Evolutionary conservation across 2,797 vertebrate genomes (phyloP), one percentile per base, ranked within the genome.

Genomic region (Darevskia mixta): DNA sequence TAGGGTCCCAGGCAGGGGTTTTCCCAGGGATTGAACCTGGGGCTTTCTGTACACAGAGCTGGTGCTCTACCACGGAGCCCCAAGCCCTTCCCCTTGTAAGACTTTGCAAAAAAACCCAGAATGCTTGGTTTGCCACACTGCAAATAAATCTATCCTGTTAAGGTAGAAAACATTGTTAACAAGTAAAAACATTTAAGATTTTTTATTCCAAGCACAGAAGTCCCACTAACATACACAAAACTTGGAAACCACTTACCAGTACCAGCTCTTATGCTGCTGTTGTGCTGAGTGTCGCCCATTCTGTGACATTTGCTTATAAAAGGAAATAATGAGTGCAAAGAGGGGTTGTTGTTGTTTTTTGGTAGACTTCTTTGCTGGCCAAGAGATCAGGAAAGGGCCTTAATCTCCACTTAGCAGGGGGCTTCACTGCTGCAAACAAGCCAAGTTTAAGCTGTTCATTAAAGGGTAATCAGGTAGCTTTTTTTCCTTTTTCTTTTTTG

Each of bases 221-320:
- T 64, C 18, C 61, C 61, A 18, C 18, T 32, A 25, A 69, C 27
- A 27, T 25, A 27, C 29, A 69, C 27, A 69, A 17, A 17, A n/a
- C 71, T 38, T n/a, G 32, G 71, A 45, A 81, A 64, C 86, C 92
- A 93, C 88, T 96, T 92, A 93, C 85, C 92, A 2, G 75, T 45
- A 0, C 15, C 27, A 87, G 82, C 32, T 87, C 79, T 84, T 27
- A 77, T 61, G 29, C 67, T 73, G 49, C 32, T 67, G 41, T n/a
- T 81, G 80, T 73, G 83, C 61, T 83, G 87, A 27, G 58, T 9
- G 23, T 93, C 88, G 78, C 92, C 91, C 93, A 91, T 90, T 25
- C 71, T 79, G 61, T 3, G 6, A 76, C 29, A 5, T 0, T 2
- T 64, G 43, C 38, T 86, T 64, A 76, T 67, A 72, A 73, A 91